Percentiles rank a stretch among this genome's conserved stretches.
These are phyloP conservation scores for Aegithalos caudatus DNA, from an alignment of 2,113 vertebrate species.

Conservation along the genomic window DNA sequence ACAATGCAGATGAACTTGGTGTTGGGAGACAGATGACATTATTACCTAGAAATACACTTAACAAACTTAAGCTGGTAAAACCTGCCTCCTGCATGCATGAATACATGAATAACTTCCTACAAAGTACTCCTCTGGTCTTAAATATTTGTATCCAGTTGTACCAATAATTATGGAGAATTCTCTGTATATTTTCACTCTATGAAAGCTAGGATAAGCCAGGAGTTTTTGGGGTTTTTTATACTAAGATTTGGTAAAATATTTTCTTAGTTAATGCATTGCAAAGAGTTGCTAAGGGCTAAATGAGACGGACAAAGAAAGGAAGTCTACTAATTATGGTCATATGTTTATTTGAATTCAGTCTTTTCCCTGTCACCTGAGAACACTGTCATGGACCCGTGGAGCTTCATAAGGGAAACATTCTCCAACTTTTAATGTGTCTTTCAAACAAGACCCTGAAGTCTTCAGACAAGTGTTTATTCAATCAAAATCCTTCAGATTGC, in stretches of 20 bases:
- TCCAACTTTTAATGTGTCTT: slow-evolving; percentile 41
- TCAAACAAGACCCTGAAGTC: slow-evolving; percentile 41
- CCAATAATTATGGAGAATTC: slow-evolving; percentile 45
- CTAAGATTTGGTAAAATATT: not conserved
- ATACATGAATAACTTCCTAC: not conserved
- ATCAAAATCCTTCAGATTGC: slow-evolving; percentile 37
- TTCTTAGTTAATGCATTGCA: not conserved
- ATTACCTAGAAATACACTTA: not conserved
- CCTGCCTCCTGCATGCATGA: not conserved
- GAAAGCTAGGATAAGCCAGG: not conserved
- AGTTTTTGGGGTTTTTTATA: not conserved
- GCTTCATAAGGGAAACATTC: not conserved
- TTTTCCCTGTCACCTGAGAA: not conserved
- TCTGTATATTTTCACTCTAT: not conserved
- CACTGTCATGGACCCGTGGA: not conserved
- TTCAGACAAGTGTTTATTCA: slow-evolving; percentile 46
- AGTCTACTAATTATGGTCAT: not conserved
- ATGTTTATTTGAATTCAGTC: not conserved
- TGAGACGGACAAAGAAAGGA: not conserved
- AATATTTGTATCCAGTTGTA: slow-evolving; percentile 45
- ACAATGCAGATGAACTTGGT: not conserved
- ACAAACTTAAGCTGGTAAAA: not conserved
- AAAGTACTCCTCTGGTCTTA: slow-evolving; percentile 46
- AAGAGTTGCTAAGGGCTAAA: not conserved
- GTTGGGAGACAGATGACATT: not conserved